A percentile compares a stretch with the other conserved stretches of the same genome.
These are phyloP conservation scores for Spondyliosoma cantharus DNA, from an alignment of 2,797 vertebrate species.

Conservation along the genomic window DNA sequence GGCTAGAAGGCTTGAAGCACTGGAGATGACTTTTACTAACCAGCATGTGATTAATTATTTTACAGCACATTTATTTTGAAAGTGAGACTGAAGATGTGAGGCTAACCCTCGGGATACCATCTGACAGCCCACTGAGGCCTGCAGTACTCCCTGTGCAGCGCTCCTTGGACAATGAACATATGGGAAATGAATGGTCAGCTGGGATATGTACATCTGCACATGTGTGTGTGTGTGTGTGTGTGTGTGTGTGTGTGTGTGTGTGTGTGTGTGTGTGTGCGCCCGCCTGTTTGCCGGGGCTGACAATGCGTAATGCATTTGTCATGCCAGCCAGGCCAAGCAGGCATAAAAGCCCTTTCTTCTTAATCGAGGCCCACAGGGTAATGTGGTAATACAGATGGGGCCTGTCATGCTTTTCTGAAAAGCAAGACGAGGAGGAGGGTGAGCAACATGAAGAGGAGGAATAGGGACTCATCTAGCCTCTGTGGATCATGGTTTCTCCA, in stretches of 20 bases:
- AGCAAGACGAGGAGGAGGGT: slow-evolving; percentile 56
- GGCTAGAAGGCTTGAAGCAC: not conserved
- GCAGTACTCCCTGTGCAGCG: slow-evolving; percentile 27
- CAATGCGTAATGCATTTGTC: slow-evolving; percentile 66
- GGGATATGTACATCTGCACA: slow-evolving; percentile 42
- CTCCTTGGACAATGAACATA: slow-evolving; percentile 59
- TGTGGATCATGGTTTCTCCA: slow-evolving; percentile 38
- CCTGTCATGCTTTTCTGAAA: slow-evolving; percentile 64
- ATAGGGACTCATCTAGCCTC: slow-evolving; percentile 47
- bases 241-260: no score
- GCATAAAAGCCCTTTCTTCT: slow-evolving; percentile 67
- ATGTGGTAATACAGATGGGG: slow-evolving; percentile 74
- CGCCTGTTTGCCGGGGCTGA: slow-evolving; percentile 38
- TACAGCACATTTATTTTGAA: slow-evolving; percentile 49
- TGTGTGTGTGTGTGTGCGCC: no score
- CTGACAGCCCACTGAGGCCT: slow-evolving; percentile 41
- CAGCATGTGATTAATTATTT: slow-evolving; percentile 43
- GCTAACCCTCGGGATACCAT: not conserved
- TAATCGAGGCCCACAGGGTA: slow-evolving; percentile 64
- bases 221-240: slow-evolving; percentile 23
- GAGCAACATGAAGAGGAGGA: slow-evolving; percentile 53
- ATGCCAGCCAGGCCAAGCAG: slow-evolving; percentile 60
- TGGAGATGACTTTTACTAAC: slow-evolving; percentile 28
- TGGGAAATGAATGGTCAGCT: slow-evolving; percentile 67
- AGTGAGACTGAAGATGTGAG: slow-evolving; percentile 29